Evolutionary conservation across 37 sponge, comb jelly and placozoan species (phyloP).

Genomic region (Halichondria panicea): DNA sequence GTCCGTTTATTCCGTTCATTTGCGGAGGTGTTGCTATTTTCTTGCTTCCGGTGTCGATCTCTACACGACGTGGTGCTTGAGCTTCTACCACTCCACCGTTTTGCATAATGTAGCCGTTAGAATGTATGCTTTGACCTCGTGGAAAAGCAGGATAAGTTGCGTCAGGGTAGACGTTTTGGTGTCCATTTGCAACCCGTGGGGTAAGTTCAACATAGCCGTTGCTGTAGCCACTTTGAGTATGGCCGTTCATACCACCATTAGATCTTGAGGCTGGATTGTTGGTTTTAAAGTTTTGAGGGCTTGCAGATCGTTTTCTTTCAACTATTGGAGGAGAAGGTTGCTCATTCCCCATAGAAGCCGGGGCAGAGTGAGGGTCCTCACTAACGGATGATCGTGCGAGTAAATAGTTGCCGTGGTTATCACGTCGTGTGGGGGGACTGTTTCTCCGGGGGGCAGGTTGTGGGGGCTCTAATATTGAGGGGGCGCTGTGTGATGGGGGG

Average conservation of each 20-base stretch:
- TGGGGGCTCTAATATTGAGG: too few species aligned
- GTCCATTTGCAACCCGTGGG: too few species aligned
- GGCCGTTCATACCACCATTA: too few species aligned
- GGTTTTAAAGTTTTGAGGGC: background rate
- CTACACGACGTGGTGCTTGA: too few species aligned
- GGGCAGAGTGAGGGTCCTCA: background rate
- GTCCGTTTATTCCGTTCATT: background rate
- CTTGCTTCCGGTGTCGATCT: background rate
- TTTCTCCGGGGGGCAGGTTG: background rate
- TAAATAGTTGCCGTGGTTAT: background rate
- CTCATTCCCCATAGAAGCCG: background rate
- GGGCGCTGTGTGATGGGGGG: background rate
- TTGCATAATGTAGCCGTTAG: conserved; percentile 6
- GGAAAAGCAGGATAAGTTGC: too few species aligned
- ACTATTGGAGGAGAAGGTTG: background rate
- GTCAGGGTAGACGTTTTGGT: too few species aligned
- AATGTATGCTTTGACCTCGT: too few species aligned
- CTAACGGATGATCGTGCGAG: background rate
- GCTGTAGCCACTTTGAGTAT: too few species aligned
- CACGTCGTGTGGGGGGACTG: background rate
- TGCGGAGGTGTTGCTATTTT: background rate
- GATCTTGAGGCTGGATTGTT: background rate
- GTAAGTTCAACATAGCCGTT: too few species aligned
- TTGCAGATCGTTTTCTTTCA: background rate
- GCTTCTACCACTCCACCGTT: background rate